Evolutionary conservation across 2,888 invertebrate species (phyloP).

Genomic region (Caenorhabditis afra): DNA sequence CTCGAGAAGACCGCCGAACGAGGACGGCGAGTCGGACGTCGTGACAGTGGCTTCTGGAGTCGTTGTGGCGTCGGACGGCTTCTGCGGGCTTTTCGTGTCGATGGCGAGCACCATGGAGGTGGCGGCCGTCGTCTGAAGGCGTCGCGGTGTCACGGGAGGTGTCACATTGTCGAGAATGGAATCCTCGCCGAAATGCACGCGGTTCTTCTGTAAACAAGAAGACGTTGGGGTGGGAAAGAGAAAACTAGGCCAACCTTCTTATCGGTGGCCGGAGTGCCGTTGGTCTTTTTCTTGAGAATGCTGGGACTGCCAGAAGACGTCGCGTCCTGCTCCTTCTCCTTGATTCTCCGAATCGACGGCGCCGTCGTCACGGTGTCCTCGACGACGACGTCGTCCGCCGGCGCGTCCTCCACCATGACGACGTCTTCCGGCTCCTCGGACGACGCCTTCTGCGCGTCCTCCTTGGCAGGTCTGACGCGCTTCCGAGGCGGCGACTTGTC

Average conservation of each 20-base stretch:
- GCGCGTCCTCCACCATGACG: background rate
- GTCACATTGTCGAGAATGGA: constrained; percentile 3
- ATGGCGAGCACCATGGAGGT: background rate
- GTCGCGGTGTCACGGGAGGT: constrained; percentile 8
- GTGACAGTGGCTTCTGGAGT: background rate
- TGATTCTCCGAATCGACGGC: constrained; percentile 21
- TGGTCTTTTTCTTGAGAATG: background rate
- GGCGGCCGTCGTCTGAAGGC: background rate
- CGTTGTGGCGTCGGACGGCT: background rate
- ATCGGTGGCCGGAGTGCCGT: constrained; percentile 38
- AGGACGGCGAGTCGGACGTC: background rate
- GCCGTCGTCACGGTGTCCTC: background rate
- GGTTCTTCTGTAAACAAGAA: constrained; percentile 34
- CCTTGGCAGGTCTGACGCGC: background rate
- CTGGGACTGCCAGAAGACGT: constrained; percentile 7
- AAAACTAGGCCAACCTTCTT: constrained; percentile 18
- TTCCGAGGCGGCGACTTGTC: constrained; percentile 4
- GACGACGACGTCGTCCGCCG: background rate
- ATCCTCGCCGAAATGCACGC: constrained; percentile 49
- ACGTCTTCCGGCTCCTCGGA: background rate
- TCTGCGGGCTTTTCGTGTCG: constrained; percentile 12
- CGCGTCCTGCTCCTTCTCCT: background rate
- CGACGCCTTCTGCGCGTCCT: too few species aligned
- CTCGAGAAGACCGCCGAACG: constrained; percentile 2
- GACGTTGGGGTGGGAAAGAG: too few species aligned